phyloP scores from a whole-genome alignment of 1,140 invertebrate species.

The Microplitis demolitor region DNA sequence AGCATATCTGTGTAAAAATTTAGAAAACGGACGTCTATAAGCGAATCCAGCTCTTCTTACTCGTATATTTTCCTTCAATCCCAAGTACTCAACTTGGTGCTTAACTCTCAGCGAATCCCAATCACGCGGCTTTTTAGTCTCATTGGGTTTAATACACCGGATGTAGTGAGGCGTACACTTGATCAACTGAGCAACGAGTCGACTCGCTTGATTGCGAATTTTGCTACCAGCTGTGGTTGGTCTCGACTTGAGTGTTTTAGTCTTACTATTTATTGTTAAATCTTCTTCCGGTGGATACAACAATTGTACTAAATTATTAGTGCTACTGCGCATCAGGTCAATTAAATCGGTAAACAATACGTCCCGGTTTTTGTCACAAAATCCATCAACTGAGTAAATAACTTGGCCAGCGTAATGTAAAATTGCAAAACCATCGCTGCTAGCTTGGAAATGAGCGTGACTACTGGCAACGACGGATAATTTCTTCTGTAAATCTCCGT shows the following conservation, averaged over 20 bases:
- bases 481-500: constrained; percentile 70
- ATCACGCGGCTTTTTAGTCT: constrained; percentile 74
- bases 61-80: constrained; percentile 70
- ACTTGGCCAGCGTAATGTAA: constrained; percentile 80
- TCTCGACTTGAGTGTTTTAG: constrained; percentile 64
- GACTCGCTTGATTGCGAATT: constrained; percentile 76
- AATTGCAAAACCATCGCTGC: constrained; percentile 69
- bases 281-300: constrained; percentile 69
- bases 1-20: constrained; percentile 72
- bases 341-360: constrained; percentile 76
- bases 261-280: constrained; percentile 36
- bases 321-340: constrained; percentile 74
- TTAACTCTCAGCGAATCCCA: constrained; percentile 72
- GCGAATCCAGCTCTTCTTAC: constrained; percentile 73
- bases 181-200: constrained; percentile 74
- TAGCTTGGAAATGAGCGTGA: constrained; percentile 69
- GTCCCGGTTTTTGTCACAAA: constrained; percentile 79
- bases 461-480: constrained; percentile 60
- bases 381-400: constrained; percentile 72
- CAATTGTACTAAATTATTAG: constrained; percentile 66
- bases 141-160: constrained; percentile 80
- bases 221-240: constrained; percentile 77
- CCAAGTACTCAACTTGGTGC: constrained; percentile 70
- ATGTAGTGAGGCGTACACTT: constrained; percentile 77
- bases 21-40: constrained; percentile 68